Percentiles rank a stretch among this genome's conserved stretches.
These are phyloP conservation scores for Anthrax anthrax DNA, from an alignment of 2,888 invertebrate species.

Conservation along the genomic window DNA sequence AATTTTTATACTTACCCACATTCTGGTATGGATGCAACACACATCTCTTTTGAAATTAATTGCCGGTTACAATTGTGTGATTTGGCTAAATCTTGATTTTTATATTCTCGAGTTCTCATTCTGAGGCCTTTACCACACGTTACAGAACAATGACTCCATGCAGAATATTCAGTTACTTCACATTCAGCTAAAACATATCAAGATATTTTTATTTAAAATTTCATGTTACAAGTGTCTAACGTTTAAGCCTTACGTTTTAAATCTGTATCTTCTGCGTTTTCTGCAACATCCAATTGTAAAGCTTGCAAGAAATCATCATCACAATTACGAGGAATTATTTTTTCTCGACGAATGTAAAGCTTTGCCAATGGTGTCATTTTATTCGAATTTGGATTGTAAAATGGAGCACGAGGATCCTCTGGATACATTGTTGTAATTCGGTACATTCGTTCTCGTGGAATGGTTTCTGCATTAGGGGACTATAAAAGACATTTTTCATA, in stretches of 20 bases:
- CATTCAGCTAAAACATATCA: slow-evolving; percentile 54
- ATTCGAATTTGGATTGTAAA: slow-evolving; percentile 56
- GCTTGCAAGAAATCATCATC: slow-evolving; percentile 47
- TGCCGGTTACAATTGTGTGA: slow-evolving; percentile 56
- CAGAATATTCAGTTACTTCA: slow-evolving; percentile 54
- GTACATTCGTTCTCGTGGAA: slow-evolving; percentile 70
- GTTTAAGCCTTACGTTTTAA: slow-evolving; percentile 44
- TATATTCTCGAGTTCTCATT: slow-evolving; percentile 60
- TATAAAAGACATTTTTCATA: slow-evolving; percentile 22
- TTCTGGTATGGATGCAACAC: slow-evolving; percentile 59
- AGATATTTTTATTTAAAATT: not conserved
- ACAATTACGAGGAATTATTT: slow-evolving; percentile 59
- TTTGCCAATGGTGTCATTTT: slow-evolving; percentile 74
- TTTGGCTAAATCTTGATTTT: slow-evolving; percentile 52
- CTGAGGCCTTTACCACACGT: slow-evolving; percentile 78
- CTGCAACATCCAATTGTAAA: slow-evolving; percentile 45
- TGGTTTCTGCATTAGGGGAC: slow-evolving; percentile 66
- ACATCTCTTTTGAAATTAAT: slow-evolving; percentile 80
- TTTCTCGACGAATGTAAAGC: slow-evolving; percentile 60
- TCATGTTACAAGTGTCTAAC: not conserved
- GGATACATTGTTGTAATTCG: slow-evolving; percentile 83
- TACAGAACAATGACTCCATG: slow-evolving; percentile 71
- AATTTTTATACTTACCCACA: slow-evolving; percentile 46
- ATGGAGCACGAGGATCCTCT: slow-evolving; percentile 82
- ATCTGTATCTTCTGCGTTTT: slow-evolving; percentile 51